These are phyloP conservation scores for Margaritifera margaritifera DNA, from an alignment of 2,888 invertebrate genomes.

Conservation along the genomic window DNA sequence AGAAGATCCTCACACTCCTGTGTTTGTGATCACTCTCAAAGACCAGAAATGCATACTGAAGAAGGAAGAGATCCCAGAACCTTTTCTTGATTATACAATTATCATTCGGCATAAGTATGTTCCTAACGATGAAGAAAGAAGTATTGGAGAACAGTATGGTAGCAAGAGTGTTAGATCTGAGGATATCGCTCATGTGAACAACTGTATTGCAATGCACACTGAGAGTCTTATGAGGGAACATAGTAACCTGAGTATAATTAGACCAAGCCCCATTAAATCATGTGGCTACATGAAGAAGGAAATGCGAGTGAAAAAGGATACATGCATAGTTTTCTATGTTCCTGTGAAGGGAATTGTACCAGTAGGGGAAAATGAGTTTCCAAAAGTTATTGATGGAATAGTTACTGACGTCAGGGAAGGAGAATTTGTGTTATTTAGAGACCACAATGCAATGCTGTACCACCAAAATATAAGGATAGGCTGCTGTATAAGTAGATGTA, in stretches of 20 bases:
- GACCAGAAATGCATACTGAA: no score
- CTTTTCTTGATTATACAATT: no score
- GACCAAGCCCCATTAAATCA: conserved; percentile 1
- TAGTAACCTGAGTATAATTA: background rate
- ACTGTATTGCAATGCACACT: background rate
- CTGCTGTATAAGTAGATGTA: conserved; percentile 3
- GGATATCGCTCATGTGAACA: background rate
- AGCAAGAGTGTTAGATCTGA: background rate
- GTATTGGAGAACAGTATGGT: no score
- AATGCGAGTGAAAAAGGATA: background rate
- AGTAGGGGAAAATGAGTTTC: conserved; percentile 2
- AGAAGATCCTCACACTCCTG: no score
- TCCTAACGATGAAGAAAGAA: no score
- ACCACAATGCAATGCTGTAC: background rate
- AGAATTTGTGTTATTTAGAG: no score
- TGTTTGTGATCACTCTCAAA: no score
- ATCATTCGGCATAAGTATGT: no score
- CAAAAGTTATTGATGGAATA: background rate
- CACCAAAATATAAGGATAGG: conserved; percentile 1
- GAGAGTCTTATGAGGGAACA: no score
- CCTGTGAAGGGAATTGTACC: conserved; percentile 8
- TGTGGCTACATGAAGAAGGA: background rate
- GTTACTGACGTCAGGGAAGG: conserved; percentile 1
- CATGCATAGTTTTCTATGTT: no score
- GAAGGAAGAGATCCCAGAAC: no score